phyloP scores from a whole-genome alignment of 2,888 invertebrate genomes.

The Melitaea athalia region DNA sequence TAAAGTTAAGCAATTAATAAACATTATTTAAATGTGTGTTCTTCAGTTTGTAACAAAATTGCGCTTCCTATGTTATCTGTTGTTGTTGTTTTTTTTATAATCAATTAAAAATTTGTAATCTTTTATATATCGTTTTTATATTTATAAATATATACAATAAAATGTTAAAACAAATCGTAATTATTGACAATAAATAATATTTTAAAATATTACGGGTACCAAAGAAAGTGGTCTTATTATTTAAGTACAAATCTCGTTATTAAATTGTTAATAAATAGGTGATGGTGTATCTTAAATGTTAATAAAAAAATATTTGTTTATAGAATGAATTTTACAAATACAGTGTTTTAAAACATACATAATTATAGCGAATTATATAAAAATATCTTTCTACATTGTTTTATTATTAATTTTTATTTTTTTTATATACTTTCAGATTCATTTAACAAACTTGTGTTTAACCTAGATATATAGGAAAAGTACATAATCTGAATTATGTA shows the following conservation, averaged over 20 bases:
- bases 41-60: not conserved
- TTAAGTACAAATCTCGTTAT: constrained; percentile 6
- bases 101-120: too few species aligned
- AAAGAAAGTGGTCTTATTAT: not conserved
- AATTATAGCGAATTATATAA: not conserved
- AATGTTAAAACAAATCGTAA: not conserved
- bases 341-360: not conserved
- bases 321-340: constrained; percentile 6
- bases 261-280: not conserved
- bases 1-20: not conserved
- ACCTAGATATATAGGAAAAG: too few species aligned
- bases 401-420: not conserved
- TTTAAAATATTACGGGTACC: not conserved
- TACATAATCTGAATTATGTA: too few species aligned
- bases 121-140: not conserved
- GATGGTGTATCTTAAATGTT: constrained; percentile 16
- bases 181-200: constrained; percentile 14
- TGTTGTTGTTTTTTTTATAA: not conserved
- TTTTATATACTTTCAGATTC: too few species aligned
- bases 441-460: too few species aligned
- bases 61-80: not conserved
- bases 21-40: not conserved
- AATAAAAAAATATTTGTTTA: constrained; percentile 18
- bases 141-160: not conserved
- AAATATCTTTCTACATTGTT: constrained; percentile 1